A percentile compares a stretch with the other conserved stretches of the same genome.
phyloP scores from a whole-genome alignment of 1,140 invertebrate genomes.

The Musca vetustissima region DNA sequence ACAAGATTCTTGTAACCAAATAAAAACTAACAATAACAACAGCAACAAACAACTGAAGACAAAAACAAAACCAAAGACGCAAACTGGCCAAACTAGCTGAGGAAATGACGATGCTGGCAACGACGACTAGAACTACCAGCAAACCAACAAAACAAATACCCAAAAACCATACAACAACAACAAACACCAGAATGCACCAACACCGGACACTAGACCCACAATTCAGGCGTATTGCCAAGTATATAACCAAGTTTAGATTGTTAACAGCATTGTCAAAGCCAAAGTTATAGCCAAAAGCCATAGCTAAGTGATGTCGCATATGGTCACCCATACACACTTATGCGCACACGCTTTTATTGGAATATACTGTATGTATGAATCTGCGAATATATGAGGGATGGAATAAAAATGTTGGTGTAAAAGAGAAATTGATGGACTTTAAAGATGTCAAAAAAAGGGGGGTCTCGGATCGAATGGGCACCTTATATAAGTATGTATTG shows the following conservation, averaged over 20 bases:
- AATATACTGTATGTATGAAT: neutral
- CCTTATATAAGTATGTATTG: too few species aligned
- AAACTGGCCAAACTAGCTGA: constrained; percentile 14
- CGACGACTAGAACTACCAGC: neutral
- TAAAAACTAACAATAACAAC: neutral
- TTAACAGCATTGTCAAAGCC: constrained; percentile 22
- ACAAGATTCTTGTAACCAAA: constrained; percentile 17
- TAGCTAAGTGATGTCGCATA: constrained; percentile 21
- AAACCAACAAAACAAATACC: neutral
- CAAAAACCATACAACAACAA: constrained; percentile 14
- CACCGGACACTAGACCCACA: too few species aligned
- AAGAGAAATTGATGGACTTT: too few species aligned
- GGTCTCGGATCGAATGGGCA: too few species aligned
- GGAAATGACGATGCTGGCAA: neutral
- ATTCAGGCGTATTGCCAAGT: neutral
- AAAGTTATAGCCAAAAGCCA: constrained; percentile 21
- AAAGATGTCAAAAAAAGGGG: too few species aligned
- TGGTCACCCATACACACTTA: neutral
- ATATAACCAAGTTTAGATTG: constrained; percentile 16
- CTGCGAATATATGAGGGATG: neutral
- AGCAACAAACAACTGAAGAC: neutral
- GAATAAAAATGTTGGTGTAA: too few species aligned
- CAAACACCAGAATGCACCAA: too few species aligned
- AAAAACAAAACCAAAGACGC: constrained; percentile 1
- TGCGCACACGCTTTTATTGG: neutral